These are phyloP conservation scores for Melanaphis sacchari DNA, from an alignment of 1,140 invertebrate species.

Conservation along the genomic window DNA sequence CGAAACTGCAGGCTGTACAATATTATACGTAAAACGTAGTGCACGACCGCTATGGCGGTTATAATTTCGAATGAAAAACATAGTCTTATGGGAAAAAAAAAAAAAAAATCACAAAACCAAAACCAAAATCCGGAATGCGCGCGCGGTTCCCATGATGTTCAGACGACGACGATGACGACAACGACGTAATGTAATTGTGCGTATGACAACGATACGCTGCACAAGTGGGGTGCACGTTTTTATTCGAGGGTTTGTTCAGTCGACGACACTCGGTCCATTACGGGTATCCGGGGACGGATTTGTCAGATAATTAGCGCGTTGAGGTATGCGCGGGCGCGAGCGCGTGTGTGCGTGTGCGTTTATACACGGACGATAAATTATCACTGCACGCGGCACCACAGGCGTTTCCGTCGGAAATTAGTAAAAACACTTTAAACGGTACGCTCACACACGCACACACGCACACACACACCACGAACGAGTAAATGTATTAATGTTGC, in stretches of 20 bases:
- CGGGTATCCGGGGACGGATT: constrained; percentile 54
- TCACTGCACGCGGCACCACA: neutral
- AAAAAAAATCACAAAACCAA: neutral
- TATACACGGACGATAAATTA: neutral
- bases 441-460: neutral
- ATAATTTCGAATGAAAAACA: too few species aligned
- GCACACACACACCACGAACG: neutral
- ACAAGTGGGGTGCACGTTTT: constrained; percentile 46
- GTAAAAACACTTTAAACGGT: constrained; percentile 54
- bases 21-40: too few species aligned
- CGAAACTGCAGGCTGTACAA: too few species aligned
- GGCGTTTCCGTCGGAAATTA: constrained; percentile 43
- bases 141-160: neutral
- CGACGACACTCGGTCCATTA: constrained; percentile 51
- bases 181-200: neutral
- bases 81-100: too few species aligned
- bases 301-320: constrained; percentile 49
- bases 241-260: constrained; percentile 17
- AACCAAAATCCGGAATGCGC: neutral
- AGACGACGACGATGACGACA: too few species aligned
- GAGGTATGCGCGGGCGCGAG: neutral
- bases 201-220: neutral
- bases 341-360: neutral
- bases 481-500: neutral
- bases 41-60: too few species aligned